phyloP scores from a whole-genome alignment of 1,140 invertebrate genomes.

The Hylaeus anthracinus region DNA sequence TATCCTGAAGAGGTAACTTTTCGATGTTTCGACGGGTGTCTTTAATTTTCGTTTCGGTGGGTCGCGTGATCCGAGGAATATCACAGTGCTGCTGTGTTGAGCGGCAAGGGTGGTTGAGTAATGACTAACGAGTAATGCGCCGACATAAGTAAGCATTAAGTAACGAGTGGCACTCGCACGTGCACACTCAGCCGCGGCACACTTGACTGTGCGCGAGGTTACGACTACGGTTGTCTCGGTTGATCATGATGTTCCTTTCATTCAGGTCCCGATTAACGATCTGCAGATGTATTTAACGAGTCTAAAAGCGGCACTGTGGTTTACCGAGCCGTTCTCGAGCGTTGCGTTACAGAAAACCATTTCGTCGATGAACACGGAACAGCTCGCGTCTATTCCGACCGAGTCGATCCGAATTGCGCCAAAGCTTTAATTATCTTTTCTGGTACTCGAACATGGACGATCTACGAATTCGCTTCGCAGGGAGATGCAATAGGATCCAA shows the following conservation, averaged over 20 bases:
- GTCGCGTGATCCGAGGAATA: slow-evolving; percentile 27
- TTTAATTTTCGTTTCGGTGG: slow-evolving; percentile 24
- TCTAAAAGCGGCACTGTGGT: slow-evolving; percentile 48
- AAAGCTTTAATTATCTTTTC: too few species aligned
- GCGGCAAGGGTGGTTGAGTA: slow-evolving; percentile 64
- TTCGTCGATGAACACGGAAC: not conserved
- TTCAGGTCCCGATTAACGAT: slow-evolving; percentile 59
- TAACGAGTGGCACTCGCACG: slow-evolving; percentile 63
- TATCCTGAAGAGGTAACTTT: not conserved
- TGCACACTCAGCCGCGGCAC: slow-evolving; percentile 27
- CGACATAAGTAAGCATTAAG: slow-evolving; percentile 68
- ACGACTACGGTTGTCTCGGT: slow-evolving; percentile 56
- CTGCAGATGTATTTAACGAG: slow-evolving; percentile 59
- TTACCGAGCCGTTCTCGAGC: slow-evolving; percentile 15
- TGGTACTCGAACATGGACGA: too few species aligned
- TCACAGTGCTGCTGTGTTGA: slow-evolving; percentile 35
- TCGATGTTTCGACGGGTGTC: not conserved
- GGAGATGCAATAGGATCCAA: too few species aligned
- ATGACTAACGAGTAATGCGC: slow-evolving; percentile 64
- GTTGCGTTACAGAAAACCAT: not conserved
- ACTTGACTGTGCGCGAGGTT: slow-evolving; percentile 37
- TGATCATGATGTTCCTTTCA: slow-evolving; percentile 64
- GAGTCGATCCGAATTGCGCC: too few species aligned
- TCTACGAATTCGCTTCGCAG: too few species aligned
- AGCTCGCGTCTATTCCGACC: not conserved